Percentiles rank a stretch among this genome's conserved stretches.
These are phyloP conservation scores for Heliconius erato DNA, from an alignment of 2,888 invertebrate species.

Conservation along the genomic window DNA sequence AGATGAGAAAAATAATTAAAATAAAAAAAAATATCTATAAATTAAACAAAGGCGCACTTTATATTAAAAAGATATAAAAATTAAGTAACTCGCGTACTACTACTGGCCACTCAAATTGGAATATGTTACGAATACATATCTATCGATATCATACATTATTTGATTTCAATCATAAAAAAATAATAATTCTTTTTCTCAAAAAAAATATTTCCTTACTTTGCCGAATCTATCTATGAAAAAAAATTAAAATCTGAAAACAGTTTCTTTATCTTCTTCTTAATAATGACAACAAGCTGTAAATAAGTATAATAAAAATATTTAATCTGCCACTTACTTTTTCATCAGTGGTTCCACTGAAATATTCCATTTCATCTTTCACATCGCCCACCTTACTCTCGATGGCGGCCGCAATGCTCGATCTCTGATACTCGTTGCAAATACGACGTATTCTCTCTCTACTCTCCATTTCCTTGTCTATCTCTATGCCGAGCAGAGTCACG, in stretches of 20 bases:
- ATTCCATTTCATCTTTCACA: constrained; percentile 76
- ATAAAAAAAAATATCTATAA: neutral
- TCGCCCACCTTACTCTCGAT: constrained; percentile 73
- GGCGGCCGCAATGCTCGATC: constrained; percentile 76
- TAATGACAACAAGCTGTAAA: neutral
- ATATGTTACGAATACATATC: no score
- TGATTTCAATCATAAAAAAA: no score
- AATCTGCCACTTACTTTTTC: constrained; percentile 64
- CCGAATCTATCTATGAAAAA: no score
- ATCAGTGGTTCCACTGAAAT: constrained; percentile 73
- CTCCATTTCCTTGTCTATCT: constrained; percentile 74
- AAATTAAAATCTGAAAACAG: no score
- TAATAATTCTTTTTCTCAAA: no score
- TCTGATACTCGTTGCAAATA: constrained; percentile 85
- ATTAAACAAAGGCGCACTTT: no score
- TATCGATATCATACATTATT: no score
- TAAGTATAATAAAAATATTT: neutral
- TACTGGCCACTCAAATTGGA: no score
- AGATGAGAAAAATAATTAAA: constrained; percentile 55
- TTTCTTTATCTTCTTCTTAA: no score
- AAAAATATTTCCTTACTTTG: no score
- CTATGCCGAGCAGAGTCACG: constrained; percentile 86
- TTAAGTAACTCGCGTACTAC: no score
- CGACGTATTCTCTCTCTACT: constrained; percentile 77
- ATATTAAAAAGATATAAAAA: no score